Percentiles rank a stretch among this genome's conserved stretches.
Conservation (phyloP, 2,797 vertebrate genomes). For the Champsocephalus esox region DNA sequence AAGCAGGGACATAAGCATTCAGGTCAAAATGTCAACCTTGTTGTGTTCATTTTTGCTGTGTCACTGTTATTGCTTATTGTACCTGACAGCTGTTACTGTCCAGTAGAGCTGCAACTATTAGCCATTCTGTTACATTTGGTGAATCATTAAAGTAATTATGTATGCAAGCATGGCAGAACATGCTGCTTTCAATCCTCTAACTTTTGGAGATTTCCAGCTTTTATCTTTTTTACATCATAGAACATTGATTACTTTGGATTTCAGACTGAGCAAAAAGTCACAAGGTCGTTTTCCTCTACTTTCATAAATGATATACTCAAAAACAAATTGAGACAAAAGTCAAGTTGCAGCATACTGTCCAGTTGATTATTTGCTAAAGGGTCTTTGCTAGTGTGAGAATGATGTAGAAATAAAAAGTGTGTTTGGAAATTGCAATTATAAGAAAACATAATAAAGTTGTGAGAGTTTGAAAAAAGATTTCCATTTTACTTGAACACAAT, state of each 20-base stretch:
- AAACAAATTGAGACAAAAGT: no score
- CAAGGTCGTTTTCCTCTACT: no score
- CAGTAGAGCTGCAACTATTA: no score
- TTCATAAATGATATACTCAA: no score
- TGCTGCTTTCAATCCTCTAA: no score
- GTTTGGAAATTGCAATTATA: not conserved
- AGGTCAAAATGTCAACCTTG: not conserved
- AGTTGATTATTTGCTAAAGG: not conserved
- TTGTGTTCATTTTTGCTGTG: not conserved
- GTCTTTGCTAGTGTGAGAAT: not conserved
- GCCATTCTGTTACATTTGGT: no score
- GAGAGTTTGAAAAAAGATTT: conserved; percentile 6
- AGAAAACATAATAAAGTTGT: conserved; percentile 42
- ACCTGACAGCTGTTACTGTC: not conserved
- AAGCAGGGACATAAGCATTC: not conserved
- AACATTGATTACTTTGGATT: no score
- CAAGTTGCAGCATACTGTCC: not conserved
- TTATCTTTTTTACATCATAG: no score
- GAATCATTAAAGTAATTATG: no score
- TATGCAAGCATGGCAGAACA: no score
- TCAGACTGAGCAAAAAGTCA: no score
- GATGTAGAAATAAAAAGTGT: not conserved
- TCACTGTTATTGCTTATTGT: not conserved
- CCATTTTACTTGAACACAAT: not conserved
- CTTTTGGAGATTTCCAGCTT: no score